Base-by-base conservation (phyloP, 2,888 invertebrate species). In the Ormyrus rosae region DNA sequence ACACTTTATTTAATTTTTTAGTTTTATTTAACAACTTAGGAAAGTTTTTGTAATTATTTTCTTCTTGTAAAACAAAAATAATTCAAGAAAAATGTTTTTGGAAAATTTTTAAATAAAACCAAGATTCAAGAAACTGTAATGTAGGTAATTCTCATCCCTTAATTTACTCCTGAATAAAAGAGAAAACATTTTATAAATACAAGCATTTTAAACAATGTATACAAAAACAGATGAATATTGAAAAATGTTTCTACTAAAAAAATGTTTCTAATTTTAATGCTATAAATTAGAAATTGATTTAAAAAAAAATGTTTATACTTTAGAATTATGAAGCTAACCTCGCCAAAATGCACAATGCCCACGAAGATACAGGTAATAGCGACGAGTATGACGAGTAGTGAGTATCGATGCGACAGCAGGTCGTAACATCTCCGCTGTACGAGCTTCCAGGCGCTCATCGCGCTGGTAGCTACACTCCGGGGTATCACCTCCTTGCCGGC, bases 381-480 rank as follows among this genome's bases (percentile, higher is more conserved):
- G 56, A 91, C 84, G 46, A 91, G 82, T 78, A 91, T 87, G 13
- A 91, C 85, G 13, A 91, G 85, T 9, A 91, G 83, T 4, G 91
- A 91, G 76, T 90, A 91, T 81, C 91, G 91, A 82, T 91, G 90
- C 19, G 91, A 91, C 6, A 91, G 86, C 67, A 92, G 83, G 85
- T 92, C 91, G 86, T 92, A 92, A 82, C 89, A 89, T 83, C 90
- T 90, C 85, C 91, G 89, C 82, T 92, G 92, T 73, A 92, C 80
- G 56, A 91, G 84, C 84, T 92, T 91, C 90, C 78, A 81, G 48
- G 78, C 81, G 67, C 67, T 81, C 81, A 81, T 81, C 55, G 75
- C 75, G 74, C 2, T 6, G 69, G 34, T 34, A 34, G 9, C 46
- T 8, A 45, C 58, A 19, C 45, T 60, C 8, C 45, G 34, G 34